Percentiles rank a stretch among this genome's conserved stretches.
Evolutionary conservation across 2,888 invertebrate genomes (phyloP).

Genomic region (Rotaria macrura): DNA sequence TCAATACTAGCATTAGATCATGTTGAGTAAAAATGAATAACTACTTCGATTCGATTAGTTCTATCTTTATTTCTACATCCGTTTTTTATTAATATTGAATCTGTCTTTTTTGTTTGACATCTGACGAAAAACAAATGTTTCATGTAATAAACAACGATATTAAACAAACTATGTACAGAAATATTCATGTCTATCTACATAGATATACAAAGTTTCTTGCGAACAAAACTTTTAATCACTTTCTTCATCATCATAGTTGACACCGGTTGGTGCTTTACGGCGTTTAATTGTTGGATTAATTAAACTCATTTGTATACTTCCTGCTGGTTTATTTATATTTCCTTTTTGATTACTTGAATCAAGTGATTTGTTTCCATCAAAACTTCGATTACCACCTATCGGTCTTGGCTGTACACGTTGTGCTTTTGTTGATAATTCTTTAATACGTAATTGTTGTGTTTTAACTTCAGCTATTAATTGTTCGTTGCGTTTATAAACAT

Average conservation of each 20-base stretch:
- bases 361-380: background rate
- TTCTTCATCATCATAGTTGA: conserved; percentile 31
- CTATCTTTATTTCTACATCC: too few species aligned
- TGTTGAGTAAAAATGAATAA: too few species aligned
- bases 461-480: background rate
- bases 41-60: too few species aligned
- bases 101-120: background rate
- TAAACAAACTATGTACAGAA: background rate
- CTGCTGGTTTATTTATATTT: background rate
- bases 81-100: too few species aligned
- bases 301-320: background rate
- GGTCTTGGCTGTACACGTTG: background rate
- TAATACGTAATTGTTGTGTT: background rate
- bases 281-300: conserved; percentile 14
- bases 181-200: too few species aligned
- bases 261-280: conserved; percentile 23
- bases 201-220: too few species aligned
- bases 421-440: background rate
- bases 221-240: background rate
- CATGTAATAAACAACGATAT: background rate
- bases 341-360: background rate
- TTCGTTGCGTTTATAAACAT: conserved; percentile 5
- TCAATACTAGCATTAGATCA: too few species aligned
- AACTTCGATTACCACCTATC: background rate
- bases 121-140: background rate